A percentile compares a stretch with the other conserved stretches of the same genome.
Evolutionary conservation across 2,888 invertebrate species (phyloP).

Genomic region (Mesochorus sp.): DNA sequence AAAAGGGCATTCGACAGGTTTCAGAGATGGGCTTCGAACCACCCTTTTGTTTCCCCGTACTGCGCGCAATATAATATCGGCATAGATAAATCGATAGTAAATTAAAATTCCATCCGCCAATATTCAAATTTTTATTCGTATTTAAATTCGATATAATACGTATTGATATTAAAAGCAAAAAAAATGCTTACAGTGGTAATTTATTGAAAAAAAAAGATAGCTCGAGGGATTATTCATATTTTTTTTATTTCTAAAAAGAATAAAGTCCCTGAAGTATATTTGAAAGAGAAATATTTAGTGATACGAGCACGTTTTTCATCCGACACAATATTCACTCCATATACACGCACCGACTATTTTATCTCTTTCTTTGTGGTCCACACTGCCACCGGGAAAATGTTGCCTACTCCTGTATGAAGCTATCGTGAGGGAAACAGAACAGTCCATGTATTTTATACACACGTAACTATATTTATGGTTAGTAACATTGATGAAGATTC

Average conservation of each 20-base stretch:
- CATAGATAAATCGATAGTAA: too few species aligned
- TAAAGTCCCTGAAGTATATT: background rate
- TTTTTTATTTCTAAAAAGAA: too few species aligned
- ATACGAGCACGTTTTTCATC: background rate
- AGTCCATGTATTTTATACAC: background rate
- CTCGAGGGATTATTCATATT: too few species aligned
- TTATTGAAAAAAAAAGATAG: background rate
- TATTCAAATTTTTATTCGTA: background rate
- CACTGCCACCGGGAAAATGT: constrained; percentile 19
- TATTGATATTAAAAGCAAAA: background rate
- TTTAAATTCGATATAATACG: background rate
- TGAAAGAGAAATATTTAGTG: constrained; percentile 16
- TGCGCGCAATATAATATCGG: too few species aligned
- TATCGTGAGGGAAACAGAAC: background rate
- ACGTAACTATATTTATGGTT: constrained; percentile 3
- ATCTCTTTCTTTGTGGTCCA: constrained; percentile 14
- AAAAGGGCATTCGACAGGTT: too few species aligned
- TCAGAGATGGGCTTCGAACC: too few species aligned
- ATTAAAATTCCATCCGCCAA: background rate
- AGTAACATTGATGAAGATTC: constrained; percentile 49
- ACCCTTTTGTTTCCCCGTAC: too few species aligned
- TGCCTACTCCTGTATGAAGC: constrained; percentile 5
- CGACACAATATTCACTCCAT: background rate
- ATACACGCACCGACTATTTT: background rate
- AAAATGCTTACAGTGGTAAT: background rate